A percentile compares a stretch with the other conserved stretches of the same genome.
Conservation (phyloP, 1,140 invertebrate genomes). For the Drosophila nebulosa region DNA sequence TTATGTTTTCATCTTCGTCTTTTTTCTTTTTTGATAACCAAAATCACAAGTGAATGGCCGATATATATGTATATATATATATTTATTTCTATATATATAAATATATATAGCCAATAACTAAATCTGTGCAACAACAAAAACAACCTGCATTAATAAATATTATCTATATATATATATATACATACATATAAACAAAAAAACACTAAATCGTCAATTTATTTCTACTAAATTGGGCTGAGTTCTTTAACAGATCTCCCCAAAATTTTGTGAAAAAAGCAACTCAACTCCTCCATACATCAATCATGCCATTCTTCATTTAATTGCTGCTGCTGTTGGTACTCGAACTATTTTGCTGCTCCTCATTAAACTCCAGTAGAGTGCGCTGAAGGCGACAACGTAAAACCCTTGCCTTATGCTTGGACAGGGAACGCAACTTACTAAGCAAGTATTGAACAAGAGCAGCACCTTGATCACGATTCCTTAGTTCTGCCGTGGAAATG, state of each 20-base stretch:
- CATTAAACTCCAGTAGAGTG: conserved; percentile 9
- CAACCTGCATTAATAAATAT: conserved; percentile 3
- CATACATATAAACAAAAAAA: neutral
- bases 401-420: neutral
- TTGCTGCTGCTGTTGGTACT: neutral
- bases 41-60: neutral
- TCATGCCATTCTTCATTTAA: neutral
- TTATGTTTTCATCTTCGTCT: conserved; percentile 1
- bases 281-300: neutral
- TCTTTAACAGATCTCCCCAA: no score
- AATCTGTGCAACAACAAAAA: neutral
- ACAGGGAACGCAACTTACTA: neutral
- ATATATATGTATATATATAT: neutral
- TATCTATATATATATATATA: neutral
- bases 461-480: neutral
- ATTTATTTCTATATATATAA: no score
- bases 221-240: no score
- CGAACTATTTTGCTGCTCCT: neutral
- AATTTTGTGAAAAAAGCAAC: neutral
- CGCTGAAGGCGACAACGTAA: conserved; percentile 12
- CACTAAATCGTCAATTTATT: no score
- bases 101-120: neutral
- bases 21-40: conserved; percentile 1
- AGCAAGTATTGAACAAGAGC: neutral
- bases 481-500: neutral